phyloP scores from a whole-genome alignment of 1,140 invertebrate genomes.

The Berghia stephanieae region DNA sequence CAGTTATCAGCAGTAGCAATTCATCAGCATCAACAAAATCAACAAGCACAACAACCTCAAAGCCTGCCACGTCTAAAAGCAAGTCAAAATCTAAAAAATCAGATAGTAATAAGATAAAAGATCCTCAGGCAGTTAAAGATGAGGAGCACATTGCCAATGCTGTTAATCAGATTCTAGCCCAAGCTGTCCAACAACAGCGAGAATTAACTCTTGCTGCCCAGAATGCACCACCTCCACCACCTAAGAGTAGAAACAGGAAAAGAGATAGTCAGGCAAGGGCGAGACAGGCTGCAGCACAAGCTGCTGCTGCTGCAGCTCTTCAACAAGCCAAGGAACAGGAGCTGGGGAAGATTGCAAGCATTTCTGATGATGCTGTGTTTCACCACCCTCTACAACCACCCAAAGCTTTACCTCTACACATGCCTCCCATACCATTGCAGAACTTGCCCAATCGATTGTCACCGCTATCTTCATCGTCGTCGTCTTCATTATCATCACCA shows the following conservation, averaged over 20 bases:
- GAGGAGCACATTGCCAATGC: constrained; percentile 25
- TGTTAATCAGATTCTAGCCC: constrained; percentile 27
- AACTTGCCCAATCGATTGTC: not conserved
- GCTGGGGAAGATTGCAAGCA: constrained; percentile 21
- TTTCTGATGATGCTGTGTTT: constrained; percentile 20
- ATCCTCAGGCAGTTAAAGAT: constrained; percentile 19
- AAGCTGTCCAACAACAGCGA: constrained; percentile 29
- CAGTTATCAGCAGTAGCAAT: not conserved
- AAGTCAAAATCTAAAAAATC: constrained; percentile 33
- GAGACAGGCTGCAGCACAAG: not conserved
- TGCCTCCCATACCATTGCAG: not conserved
- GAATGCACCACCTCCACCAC: constrained; percentile 26
- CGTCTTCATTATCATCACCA: no score
- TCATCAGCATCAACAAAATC: not conserved
- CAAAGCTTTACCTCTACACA: not conserved
- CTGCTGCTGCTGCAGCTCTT: no score
- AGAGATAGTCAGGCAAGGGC: constrained; percentile 14
- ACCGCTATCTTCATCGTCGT: no score
- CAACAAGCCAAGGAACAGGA: constrained; percentile 26
- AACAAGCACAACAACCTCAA: not conserved
- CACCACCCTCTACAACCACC: not conserved
- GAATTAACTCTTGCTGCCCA: constrained; percentile 29
- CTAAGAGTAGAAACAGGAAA: constrained; percentile 31
- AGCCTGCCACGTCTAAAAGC: not conserved
- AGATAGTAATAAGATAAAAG: constrained; percentile 21